Conservation (phyloP, 2,113 vertebrate species). For the Bambusicola thoracicus region DNA sequence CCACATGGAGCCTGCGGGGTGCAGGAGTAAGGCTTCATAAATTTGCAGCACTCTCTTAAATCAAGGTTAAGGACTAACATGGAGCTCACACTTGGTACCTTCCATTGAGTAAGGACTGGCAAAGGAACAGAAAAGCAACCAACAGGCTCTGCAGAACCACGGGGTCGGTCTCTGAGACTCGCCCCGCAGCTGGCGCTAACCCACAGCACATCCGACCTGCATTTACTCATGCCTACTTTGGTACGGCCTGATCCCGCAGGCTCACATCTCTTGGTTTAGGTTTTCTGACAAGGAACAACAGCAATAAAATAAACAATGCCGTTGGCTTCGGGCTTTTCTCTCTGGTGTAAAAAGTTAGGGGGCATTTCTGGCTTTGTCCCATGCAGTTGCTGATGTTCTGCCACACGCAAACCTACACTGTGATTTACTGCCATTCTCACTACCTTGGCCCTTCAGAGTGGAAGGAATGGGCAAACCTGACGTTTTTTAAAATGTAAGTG, state of each 20-base stretch:
- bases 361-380: neutral
- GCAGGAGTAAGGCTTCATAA: neutral
- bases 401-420: neutral
- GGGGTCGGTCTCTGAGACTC: neutral
- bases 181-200: neutral
- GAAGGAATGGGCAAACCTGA: constrained; percentile 16
- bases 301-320: rapidly evolving
- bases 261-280: neutral
- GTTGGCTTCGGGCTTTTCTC: neutral
- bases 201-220: neutral
- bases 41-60: neutral
- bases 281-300: neutral
- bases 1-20: neutral
- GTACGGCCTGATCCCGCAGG: neutral
- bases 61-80: neutral
- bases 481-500: constrained; percentile 55
- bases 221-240: neutral
- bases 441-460: constrained; percentile 17
- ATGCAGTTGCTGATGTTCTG: neutral
- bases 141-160: neutral
- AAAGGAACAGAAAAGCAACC: neutral
- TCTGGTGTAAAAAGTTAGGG: neutral
- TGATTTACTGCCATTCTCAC: constrained; percentile 45
- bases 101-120: neutral
- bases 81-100: neutral